Conservation (phyloP, 2,797 vertebrate species). For the Xenopus petersii region DNA sequence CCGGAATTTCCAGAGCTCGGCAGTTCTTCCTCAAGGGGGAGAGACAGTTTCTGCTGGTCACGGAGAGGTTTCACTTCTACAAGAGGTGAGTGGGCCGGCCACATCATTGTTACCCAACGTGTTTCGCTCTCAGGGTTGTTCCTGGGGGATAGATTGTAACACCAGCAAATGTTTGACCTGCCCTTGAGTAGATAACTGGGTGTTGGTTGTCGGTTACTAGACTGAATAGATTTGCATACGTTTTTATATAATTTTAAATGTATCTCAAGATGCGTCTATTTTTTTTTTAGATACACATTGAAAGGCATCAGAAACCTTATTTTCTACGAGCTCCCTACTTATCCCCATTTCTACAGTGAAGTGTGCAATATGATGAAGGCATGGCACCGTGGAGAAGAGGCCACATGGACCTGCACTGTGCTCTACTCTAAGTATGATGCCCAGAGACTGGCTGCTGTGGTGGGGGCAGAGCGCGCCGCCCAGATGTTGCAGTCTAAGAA, state of each 20-base stretch:
- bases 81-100: conserved; percentile 75
- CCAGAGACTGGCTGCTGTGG: conserved; percentile 80
- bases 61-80: conserved; percentile 96
- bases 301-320: conserved; percentile 89
- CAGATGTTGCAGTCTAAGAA: conserved; percentile 90
- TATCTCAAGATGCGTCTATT: no score
- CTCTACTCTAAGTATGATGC: conserved; percentile 89
- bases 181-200: no score
- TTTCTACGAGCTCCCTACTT: conserved; percentile 90
- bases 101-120: neutral
- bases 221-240: no score
- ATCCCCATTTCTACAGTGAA: conserved; percentile 92
- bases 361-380: conserved; percentile 90
- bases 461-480: conserved; percentile 80
- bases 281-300: conserved; percentile 76
- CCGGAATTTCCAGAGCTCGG: conserved; percentile 78
- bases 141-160: no score
- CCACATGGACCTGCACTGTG: conserved; percentile 88
- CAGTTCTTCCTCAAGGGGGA: conserved; percentile 86
- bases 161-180: no score
- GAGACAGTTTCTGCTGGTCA: conserved; percentile 87
- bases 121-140: no score
- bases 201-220: no score
- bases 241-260: no score
- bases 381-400: conserved; percentile 65